Base-by-base conservation (phyloP, 2,888 invertebrate species). In the Junonia oenone region DNA sequence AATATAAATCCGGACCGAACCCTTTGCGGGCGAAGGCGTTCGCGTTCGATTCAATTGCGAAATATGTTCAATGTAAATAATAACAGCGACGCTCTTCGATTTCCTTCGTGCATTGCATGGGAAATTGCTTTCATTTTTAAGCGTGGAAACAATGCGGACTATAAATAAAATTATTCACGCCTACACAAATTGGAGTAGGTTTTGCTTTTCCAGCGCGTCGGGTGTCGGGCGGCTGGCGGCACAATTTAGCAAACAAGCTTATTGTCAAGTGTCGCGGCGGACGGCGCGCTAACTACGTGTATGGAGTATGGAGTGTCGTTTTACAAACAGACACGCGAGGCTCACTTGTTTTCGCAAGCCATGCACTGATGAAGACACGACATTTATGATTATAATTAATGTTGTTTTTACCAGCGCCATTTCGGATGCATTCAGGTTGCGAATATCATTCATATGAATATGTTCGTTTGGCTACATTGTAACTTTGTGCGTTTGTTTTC, bases 281-380 rank as follows among this genome's bases (percentile, higher is more conserved):
- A 52, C 55, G 54, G 51, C 51, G 31, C 57, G 60, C 49, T 51
- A 68, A 68, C 68, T 31, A 47, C 46, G 53, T 38, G 46, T 40
- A 68, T 69, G 66, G 66, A 67, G 71, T 72, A 72, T 73, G 71
- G 65, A 74, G 72, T 73, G 65, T 61, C 58, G 55, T 56, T 54
- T 56, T 61, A 61, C 58, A 57, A 59, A 61, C 62, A 60, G 53
- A 56, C 55, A 56, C 46, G 50, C 55, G 59, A 56, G 58, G 52
- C 51, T 58, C 59, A 64, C 63, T 59, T 63, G 66, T 65, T 70
- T 68, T 43, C 43, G 67, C 69, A 58, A 57, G 65, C 75, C 75
- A 43, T 75, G 71, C 71, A 65, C 71, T 78, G 76, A 81, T 75
- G 76, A 76, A 81, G 71, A 73, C 70, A 69, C 69, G 67, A 72